These are phyloP conservation scores for Enoplosus armatus DNA, from an alignment of 2,797 vertebrate species.

Conservation along the genomic window DNA sequence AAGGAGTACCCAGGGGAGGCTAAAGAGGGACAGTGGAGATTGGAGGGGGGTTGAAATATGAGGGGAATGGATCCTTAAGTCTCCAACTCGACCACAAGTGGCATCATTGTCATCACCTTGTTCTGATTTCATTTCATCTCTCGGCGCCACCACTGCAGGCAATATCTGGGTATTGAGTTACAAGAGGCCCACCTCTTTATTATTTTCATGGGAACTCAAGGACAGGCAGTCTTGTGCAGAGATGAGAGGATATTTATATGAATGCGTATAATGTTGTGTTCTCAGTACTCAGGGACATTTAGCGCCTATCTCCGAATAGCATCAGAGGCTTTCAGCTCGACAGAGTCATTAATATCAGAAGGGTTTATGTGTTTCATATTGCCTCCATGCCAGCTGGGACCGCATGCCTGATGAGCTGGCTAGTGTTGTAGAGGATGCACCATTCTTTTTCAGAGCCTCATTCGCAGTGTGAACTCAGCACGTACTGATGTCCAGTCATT, in stretches of 20 bases:
- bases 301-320: conserved; percentile 81
- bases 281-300: conserved; percentile 77
- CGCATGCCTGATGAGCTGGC: conserved; percentile 71
- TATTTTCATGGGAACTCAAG: conserved; percentile 87
- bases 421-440: conserved; percentile 52
- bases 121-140: conserved; percentile 88
- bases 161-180: conserved; percentile 83
- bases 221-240: conserved; percentile 63
- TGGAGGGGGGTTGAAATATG: conserved; percentile 50
- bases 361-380: conserved; percentile 83
- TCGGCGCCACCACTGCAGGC: conserved; percentile 80
- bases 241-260: conserved; percentile 80
- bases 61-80: conserved; percentile 71
- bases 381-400: conserved; percentile 77
- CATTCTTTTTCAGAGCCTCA: conserved; percentile 51
- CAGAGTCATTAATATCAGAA: conserved; percentile 80
- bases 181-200: conserved; percentile 80
- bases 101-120: conserved; percentile 88
- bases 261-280: conserved; percentile 81
- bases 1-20: conserved; percentile 41
- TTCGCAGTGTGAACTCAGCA: conserved; percentile 47
- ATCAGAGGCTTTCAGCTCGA: conserved; percentile 78
- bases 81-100: conserved; percentile 84
- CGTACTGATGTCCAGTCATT: conserved; percentile 46
- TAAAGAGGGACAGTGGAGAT: conserved; percentile 45